Evolutionary conservation across 2,113 vertebrate genomes (phyloP), one percentile per base, ranked within the genome.

Genomic region (Ibidorhyncha struthersii): DNA sequence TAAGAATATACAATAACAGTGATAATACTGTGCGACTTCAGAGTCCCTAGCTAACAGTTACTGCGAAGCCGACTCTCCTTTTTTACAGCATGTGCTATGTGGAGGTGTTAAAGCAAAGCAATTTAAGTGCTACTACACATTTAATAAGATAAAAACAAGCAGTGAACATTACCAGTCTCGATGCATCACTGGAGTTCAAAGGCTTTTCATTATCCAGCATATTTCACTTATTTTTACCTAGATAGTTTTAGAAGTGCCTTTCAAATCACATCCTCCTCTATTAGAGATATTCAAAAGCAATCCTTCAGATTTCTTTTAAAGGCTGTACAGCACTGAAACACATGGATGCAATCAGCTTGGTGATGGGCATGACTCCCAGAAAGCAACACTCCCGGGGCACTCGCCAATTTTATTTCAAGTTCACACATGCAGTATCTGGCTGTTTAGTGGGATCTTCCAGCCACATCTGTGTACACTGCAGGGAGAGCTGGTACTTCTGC

Each of bases 151-250:
- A 83, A 90, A 95, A 95, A 93, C 92, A 93, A 96, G 79, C 53
- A 67, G 38, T 69, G 65, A 96, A 82, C 76, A 76, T 90, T 93
- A 86, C 27, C 61, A 62, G 40, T 89, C 79, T 38, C 19, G 7
- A 88, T 84, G 76, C 85, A 63, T 45, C 69, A 71, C 79, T 82
- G 32, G n/a, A 88, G n/a, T 90, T 96, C 89, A 95, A 93, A 95
- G 50, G 49, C 65, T 93, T 94, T 94, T 93, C 85, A 95, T 74
- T 92, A 89, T 67, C 61, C n/a, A 66, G 61, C 43, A 73, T 61
- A 90, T 80, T 92, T 96, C 80, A 81, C 67, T 96, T 82, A 55
- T 67, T 96, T 95, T 96, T 94, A 93, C 91, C 83, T 70, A 84
- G 45, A 55, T 41, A 59, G 86, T 86, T 93, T 94, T 63, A 82